Evolutionary conservation across 35 echinoderm and acorn worm genomes (phyloP).

Genomic region (Apostichopus californicus): DNA sequence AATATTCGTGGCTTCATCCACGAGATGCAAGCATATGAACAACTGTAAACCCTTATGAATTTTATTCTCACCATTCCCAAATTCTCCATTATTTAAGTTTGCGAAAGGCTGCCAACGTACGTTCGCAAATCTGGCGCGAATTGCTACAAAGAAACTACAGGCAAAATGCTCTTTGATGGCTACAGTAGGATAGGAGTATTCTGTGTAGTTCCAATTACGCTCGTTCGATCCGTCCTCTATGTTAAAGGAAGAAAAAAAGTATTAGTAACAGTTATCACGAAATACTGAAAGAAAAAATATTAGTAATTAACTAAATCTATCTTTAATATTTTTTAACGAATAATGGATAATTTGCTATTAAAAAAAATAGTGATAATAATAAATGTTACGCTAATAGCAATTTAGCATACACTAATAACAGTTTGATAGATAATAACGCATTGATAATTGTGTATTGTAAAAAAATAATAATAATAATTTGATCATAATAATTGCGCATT

Average conservation of each 20-base stretch:
- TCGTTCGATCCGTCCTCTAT: not conserved
- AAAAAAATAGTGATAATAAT: not conserved
- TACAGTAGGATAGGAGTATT: constrained; percentile 12
- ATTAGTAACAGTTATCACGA: not conserved
- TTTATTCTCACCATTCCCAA: constrained; percentile 3
- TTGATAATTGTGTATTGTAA: too few species aligned
- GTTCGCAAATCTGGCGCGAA: not conserved
- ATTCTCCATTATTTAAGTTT: not conserved
- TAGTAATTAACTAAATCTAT: too few species aligned
- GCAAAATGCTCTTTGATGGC: not conserved
- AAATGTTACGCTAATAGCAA: not conserved
- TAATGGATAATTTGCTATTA: too few species aligned
- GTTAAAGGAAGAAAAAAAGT: too few species aligned
- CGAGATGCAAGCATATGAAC: not conserved
- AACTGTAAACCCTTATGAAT: not conserved
- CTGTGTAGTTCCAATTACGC: not conserved
- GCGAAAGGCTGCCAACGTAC: constrained; percentile 24
- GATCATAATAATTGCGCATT: too few species aligned
- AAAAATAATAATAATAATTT: too few species aligned
- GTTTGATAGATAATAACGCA: too few species aligned
- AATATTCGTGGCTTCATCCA: not conserved
- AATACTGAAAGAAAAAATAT: not conserved
- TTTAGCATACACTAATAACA: too few species aligned
- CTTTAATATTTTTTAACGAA: too few species aligned
- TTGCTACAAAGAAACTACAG: constrained; percentile 6